Base-by-base conservation (phyloP, 1,140 invertebrate genomes). In the Drosophila tristis region DNA sequence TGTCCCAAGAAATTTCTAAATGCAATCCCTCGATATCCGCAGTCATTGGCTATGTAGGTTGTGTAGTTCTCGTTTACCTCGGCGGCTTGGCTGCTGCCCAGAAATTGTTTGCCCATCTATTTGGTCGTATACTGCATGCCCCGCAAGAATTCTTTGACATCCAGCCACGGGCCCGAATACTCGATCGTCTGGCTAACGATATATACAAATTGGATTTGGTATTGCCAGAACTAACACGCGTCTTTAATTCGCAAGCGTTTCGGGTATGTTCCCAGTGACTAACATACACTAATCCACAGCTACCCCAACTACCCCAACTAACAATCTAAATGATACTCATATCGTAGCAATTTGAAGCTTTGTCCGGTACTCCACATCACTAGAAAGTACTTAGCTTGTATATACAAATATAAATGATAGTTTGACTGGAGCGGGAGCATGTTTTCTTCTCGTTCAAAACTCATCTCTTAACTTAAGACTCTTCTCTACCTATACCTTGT, bases 121-220 rank as follows among this genome's bases (percentile, higher is more conserved):
- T 97, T 55, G 80, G 90, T 54, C 94, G 94, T 80, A 91, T 96
- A 77, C 82, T 97, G 77, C 93, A 92, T 60, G 94, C 94, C 76
- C 95, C 96, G 23, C 94, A 95, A 92, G 92, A 92, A 54, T 97
- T 97, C 93, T 97, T 97, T 92, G 96, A 97, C 92, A 93, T 93
- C 47, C 95, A 95, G 75, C 96, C 96, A 5, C 91, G 93, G 64
- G 96, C 96, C 74, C 93, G 96, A 75, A 94, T 97, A 74, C 92
- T 97, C 64, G 96, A 95, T 92, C 93, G 96, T 76, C 95, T 96
- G 92, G 93, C 94, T 72, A 96, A 95, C 93, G 96, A 96, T 92
- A 92, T 95, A 66, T 94, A 95, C 91, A 93, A 94, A 56, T 81
- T 96, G 91, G 95, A 96, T 93, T 93, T 94, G 87, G 63, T 80